Conservation (phyloP, 2,888 invertebrate species). For the Drosophila macrospina region DNA sequence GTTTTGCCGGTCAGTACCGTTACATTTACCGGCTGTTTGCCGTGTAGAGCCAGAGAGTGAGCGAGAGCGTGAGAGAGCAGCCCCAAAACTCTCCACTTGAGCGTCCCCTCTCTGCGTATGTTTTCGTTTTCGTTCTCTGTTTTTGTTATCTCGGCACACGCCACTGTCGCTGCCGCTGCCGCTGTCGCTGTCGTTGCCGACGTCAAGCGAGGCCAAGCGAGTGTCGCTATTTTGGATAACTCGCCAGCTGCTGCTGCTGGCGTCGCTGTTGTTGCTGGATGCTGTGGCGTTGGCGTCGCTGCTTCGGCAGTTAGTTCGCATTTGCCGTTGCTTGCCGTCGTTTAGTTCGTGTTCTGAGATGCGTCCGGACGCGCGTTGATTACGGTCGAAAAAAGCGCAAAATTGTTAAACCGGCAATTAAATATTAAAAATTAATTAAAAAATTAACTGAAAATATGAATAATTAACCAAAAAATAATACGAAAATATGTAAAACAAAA, state of each 20-base stretch:
- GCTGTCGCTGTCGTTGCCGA: slow-evolving; percentile 31
- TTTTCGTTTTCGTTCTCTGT: slow-evolving; percentile 70
- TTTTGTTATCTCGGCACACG: slow-evolving; percentile 73
- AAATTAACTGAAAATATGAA: not conserved
- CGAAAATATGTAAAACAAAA: slow-evolving; percentile 5
- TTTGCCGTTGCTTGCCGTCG: slow-evolving; percentile 43
- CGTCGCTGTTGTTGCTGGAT: slow-evolving; percentile 45
- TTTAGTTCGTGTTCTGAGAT: slow-evolving; percentile 84
- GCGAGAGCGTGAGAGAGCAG: slow-evolving; percentile 22
- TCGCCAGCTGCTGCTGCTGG: slow-evolving; percentile 54
- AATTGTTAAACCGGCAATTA: slow-evolving; percentile 47
- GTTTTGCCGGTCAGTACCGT: slow-evolving; percentile 60
- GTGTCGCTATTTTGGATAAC: slow-evolving; percentile 63
- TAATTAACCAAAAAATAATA: slow-evolving; percentile 6
- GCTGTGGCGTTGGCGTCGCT: slow-evolving; percentile 55
- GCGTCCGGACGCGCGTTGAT: slow-evolving; percentile 80
- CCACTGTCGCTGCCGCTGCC: slow-evolving; percentile 28
- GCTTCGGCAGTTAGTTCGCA: slow-evolving; percentile 48
- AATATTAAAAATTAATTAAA: slow-evolving; percentile 29
- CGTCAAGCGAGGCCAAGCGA: slow-evolving; percentile 15
- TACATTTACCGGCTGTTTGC: slow-evolving; percentile 61
- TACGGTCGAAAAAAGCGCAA: slow-evolving; percentile 51
- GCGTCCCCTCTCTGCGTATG: slow-evolving; percentile 24
- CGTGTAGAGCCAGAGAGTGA: slow-evolving; percentile 43
- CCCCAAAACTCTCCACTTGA: slow-evolving; percentile 54